These are phyloP conservation scores for Falco cherrug DNA, from an alignment of 2,797 vertebrate species.

Conservation along the genomic window DNA sequence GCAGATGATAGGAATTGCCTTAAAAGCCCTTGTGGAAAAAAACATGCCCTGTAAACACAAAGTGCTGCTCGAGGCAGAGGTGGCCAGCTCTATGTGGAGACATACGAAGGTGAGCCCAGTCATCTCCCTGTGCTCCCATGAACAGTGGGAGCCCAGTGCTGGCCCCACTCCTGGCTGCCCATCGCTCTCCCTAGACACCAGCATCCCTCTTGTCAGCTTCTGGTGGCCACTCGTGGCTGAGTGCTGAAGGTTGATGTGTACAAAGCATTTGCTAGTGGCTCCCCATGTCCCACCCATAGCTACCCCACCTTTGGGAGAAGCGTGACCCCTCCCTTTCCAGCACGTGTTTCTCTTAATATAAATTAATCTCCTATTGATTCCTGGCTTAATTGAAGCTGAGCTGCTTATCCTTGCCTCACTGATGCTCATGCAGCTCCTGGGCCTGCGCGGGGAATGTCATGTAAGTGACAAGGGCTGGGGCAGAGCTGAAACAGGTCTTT, in stretches of 20 bases:
- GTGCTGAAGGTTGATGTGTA: neutral
- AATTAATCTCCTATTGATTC: conserved; percentile 33
- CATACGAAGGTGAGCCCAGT: fast-evolving
- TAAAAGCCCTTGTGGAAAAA: neutral
- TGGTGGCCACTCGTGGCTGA: neutral
- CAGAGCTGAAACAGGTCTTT: neutral
- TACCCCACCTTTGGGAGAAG: neutral
- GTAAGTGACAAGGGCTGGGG: neutral
- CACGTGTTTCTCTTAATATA: neutral
- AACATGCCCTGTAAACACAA: neutral
- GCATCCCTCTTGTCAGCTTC: neutral
- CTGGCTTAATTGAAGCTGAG: conserved; percentile 26
- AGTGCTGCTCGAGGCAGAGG: neutral
- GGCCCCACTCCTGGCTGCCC: fast-evolving
- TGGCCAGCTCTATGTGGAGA: neutral
- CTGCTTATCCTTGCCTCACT: neutral
- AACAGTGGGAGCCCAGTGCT: neutral
- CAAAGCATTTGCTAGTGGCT: neutral
- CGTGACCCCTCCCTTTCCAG: neutral
- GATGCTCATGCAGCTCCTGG: neutral
- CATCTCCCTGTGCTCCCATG: neutral
- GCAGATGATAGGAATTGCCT: neutral
- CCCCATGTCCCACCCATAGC: fast-evolving
- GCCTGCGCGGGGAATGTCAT: fast-evolving
- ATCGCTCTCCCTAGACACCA: neutral